Conservation (phyloP, 2,797 vertebrate genomes). For the Aulostomus chinensis region DNA sequence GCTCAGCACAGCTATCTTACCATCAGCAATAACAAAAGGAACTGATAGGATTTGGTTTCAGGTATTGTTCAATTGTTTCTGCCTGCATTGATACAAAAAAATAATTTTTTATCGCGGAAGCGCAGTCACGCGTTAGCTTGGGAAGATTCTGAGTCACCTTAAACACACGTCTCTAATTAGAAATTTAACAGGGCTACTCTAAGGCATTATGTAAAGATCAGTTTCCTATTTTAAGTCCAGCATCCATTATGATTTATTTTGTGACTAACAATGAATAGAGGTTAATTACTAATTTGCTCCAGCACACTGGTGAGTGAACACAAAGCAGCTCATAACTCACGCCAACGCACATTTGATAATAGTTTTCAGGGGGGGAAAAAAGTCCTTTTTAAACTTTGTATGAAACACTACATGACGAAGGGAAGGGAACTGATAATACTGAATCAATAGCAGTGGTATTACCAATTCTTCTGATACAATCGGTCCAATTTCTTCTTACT, state of each 20-base stretch:
- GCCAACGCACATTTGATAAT: not conserved
- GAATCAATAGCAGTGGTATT: too few species aligned
- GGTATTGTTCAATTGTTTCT: constrained; percentile 27
- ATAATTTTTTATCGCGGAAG: constrained; percentile 2
- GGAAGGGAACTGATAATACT: too few species aligned
- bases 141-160: constrained; percentile 17
- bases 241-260: constrained; percentile 30
- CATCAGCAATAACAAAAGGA: constrained; percentile 18
- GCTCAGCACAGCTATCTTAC: constrained; percentile 22
- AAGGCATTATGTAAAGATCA: constrained; percentile 40
- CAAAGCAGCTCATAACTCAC: constrained; percentile 29
- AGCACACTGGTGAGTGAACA: too few species aligned
- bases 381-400: constrained; percentile 7
- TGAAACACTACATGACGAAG: too few species aligned
- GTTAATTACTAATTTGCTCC: constrained; percentile 23
- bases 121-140: constrained; percentile 5
- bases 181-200: constrained; percentile 27
- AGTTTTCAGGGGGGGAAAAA: not conserved
- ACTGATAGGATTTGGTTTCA: constrained; percentile 29
- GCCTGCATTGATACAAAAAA: constrained; percentile 5
- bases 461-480: too few species aligned
- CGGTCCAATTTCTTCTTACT: too few species aligned
- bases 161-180: constrained; percentile 36
- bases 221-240: constrained; percentile 5
- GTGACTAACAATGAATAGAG: constrained; percentile 20